A percentile compares a stretch with the other conserved stretches of the same genome.
These are phyloP conservation scores for Rynchops niger DNA, from an alignment of 2,113 vertebrate genomes.

Conservation along the genomic window DNA sequence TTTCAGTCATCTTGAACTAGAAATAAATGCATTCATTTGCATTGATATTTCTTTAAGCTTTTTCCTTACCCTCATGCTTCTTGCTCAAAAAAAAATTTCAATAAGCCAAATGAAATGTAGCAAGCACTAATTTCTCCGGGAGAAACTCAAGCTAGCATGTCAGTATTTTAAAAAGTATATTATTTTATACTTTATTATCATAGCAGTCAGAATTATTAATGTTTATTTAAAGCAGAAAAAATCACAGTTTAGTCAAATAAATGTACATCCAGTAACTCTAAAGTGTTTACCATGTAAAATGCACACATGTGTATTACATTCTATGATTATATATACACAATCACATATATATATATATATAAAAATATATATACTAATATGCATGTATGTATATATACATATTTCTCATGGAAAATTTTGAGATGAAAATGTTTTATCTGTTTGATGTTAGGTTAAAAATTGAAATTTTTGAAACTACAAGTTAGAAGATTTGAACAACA, in stretches of 20 bases:
- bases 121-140: neutral
- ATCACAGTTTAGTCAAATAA: neutral
- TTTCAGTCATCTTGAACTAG: neutral
- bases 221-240: neutral
- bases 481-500: neutral
- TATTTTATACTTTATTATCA: neutral
- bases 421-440: neutral
- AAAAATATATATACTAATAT: neutral
- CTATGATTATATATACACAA: neutral
- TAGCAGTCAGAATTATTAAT: neutral
- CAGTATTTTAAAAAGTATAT: neutral
- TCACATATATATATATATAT: rapidly evolving
- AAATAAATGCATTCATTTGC: neutral
- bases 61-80: neutral
- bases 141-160: neutral
- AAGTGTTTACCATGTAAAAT: neutral
- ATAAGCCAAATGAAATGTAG: neutral
- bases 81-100: neutral
- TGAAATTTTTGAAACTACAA: neutral
- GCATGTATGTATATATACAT: rapidly evolving
- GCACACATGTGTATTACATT: neutral
- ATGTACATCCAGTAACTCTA: neutral
- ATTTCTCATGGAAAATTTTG: neutral
- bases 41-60: neutral
- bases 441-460: neutral